These are phyloP conservation scores for Marmota monax DNA, from an alignment of 2,113 vertebrate genomes.

Conservation along the genomic window DNA sequence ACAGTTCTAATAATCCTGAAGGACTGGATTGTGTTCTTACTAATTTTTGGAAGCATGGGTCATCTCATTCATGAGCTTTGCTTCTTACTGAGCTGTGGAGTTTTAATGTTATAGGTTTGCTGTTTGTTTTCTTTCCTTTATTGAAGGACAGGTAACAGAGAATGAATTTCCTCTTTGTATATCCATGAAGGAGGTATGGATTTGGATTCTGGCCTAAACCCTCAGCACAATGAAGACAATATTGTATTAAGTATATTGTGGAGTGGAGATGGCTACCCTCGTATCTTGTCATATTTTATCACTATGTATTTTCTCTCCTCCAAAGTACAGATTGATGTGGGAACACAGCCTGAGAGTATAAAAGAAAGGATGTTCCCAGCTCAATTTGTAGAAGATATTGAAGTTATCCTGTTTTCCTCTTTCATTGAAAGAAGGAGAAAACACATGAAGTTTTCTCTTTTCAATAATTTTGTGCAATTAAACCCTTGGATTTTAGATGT, in stretches of 20 bases:
- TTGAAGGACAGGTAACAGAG: neutral
- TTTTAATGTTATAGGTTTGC: neutral
- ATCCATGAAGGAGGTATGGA: neutral
- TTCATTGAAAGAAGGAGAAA: slow-evolving; percentile 51
- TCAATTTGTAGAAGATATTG: slow-evolving; percentile 24
- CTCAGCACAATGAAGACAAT: neutral
- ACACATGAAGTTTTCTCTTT: slow-evolving; percentile 47
- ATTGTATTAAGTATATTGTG: neutral
- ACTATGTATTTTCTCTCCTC: neutral
- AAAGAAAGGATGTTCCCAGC: neutral
- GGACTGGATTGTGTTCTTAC: neutral
- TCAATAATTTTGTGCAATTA: slow-evolving; percentile 77
- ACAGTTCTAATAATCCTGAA: neutral
- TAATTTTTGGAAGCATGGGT: neutral
- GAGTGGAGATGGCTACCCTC: neutral
- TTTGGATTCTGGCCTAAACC: slow-evolving; percentile 11
- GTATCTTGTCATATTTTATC: neutral
- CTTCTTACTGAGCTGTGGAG: neutral
- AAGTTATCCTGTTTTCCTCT: slow-evolving; percentile 44
- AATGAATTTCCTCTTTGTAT: slow-evolving; percentile 4
- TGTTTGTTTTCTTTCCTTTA: neutral
- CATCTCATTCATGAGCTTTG: neutral
- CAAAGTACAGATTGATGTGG: neutral
- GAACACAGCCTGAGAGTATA: neutral
- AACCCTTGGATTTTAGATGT: slow-evolving; percentile 69